These are phyloP conservation scores for Pectinophora gossypiella DNA, from an alignment of 1,140 invertebrate species.

Conservation along the genomic window DNA sequence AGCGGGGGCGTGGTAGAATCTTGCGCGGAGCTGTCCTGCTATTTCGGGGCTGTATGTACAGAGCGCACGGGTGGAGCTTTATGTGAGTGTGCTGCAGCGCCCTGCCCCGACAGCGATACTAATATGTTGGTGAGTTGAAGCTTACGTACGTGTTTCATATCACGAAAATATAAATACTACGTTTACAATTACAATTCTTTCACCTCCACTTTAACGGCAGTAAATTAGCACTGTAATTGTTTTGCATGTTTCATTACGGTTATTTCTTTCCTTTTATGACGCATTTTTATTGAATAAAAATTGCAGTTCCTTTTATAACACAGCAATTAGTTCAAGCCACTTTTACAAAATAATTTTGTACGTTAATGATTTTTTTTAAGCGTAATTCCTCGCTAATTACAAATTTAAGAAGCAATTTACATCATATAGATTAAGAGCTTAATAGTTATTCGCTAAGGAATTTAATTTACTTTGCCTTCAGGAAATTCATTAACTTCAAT, in stretches of 20 bases:
- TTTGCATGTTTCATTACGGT: too few species aligned
- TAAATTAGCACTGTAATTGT: too few species aligned
- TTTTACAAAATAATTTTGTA: too few species aligned
- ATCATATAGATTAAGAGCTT: not conserved
- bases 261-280: too few species aligned
- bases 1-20: conserved; percentile 78
- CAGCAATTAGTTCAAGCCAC: too few species aligned
- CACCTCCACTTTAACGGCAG: too few species aligned
- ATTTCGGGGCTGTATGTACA: conserved; percentile 88
- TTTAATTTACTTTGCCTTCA: not conserved
- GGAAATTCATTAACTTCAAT: not conserved
- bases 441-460: not conserved
- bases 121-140: conserved; percentile 74
- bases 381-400: not conserved
- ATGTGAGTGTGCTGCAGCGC: conserved; percentile 82
- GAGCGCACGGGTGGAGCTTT: conserved; percentile 81
- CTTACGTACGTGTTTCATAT: too few species aligned
- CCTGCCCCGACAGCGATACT: conserved; percentile 77
- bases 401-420: not conserved
- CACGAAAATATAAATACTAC: too few species aligned
- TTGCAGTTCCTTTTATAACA: too few species aligned
- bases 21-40: conserved; percentile 86
- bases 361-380: too few species aligned
- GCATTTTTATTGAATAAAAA: too few species aligned
- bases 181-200: too few species aligned